These are phyloP conservation scores for Anarhynchus alexandrinus DNA, from an alignment of 2,113 vertebrate genomes.

Conservation along the genomic window DNA sequence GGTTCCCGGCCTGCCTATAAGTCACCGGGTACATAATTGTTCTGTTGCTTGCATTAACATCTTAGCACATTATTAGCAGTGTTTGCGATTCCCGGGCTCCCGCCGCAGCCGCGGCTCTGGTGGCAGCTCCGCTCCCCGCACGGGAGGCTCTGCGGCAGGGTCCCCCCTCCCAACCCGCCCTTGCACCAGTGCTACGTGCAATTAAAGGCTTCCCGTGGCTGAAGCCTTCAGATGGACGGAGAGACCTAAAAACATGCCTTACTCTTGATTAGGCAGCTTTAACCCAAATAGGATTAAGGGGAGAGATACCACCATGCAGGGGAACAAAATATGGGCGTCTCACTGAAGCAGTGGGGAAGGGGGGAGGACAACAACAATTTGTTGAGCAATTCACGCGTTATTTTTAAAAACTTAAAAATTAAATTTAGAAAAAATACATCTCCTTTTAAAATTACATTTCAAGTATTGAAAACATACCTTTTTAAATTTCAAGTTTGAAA, in stretches of 20 bases:
- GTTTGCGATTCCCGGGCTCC: conserved; percentile 25
- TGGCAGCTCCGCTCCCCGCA: conserved; percentile 21
- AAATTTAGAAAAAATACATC: background rate
- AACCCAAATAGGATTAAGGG: conserved; percentile 37
- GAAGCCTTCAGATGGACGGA: background rate
- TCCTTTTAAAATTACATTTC: background rate
- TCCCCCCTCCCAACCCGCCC: background rate
- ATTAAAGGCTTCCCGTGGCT: conserved; percentile 27
- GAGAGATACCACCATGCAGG: background rate
- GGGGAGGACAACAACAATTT: background rate
- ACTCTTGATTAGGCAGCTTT: conserved; percentile 47
- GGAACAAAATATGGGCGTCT: background rate
- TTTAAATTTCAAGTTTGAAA: background rate
- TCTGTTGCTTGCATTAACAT: conserved; percentile 66
- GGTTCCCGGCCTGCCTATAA: conserved; percentile 47
- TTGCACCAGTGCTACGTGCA: background rate
- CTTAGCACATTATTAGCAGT: conserved; percentile 49
- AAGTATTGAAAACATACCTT: background rate
- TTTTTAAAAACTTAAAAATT: background rate
- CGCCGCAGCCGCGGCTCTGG: background rate
- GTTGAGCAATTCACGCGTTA: background rate
- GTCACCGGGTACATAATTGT: conserved; percentile 64
- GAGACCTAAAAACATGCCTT: conserved; percentile 15
- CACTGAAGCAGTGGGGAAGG: background rate
- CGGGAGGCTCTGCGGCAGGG: background rate